Base-by-base conservation (phyloP, 2,888 invertebrate species). In the Drosophila trichaetosa region DNA sequence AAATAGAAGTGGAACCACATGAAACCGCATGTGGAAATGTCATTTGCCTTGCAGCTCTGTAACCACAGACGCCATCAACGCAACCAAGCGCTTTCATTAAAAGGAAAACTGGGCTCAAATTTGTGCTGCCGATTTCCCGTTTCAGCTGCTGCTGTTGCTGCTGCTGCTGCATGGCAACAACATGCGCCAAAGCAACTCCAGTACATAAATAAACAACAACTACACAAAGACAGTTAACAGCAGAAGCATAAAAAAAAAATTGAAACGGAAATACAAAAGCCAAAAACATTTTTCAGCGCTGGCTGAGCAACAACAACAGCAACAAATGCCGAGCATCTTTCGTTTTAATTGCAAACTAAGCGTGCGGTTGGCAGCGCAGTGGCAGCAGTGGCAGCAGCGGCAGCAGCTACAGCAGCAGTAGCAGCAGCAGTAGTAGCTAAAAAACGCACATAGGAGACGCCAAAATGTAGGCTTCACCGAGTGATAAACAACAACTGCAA, bases 321-420 rank as follows among this genome's bases (percentile, higher is more conserved):
- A 79, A 76, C 82, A 88, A 86, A 86, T 88, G 82, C 80, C 52
- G 74, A 88, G 82, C 89, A 88, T 90, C 88, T 90, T 87, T 87
- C 86, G 79, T 83, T 87, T 90, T 90, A 89, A 90, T 89, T 89
- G 90, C 89, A 87, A 90, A 87, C 89, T 89, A 89, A 87, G 90
- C 88, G 86, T 87, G 86, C 77, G 86, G 86, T 87, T 89, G 87
- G 82, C 83, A 85, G 86, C 82, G 69, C 71, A 64, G 75, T 56
- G 38, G 66, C 65, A 38, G 63, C 61, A 52, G 31, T 38, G 24
- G 33, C 46, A 31, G 33, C 52, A 33, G 48, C 48, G 7, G 21
- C 54, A 46, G 58, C 51, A 58, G 29, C 48, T 18, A 27, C 49
- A 31, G 33, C 52, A 33, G 48, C n/a, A 36, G 24, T 13, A 48